These are phyloP conservation scores for Axis porcinus DNA, from an alignment of 2,113 vertebrate genomes.

Conservation along the genomic window DNA sequence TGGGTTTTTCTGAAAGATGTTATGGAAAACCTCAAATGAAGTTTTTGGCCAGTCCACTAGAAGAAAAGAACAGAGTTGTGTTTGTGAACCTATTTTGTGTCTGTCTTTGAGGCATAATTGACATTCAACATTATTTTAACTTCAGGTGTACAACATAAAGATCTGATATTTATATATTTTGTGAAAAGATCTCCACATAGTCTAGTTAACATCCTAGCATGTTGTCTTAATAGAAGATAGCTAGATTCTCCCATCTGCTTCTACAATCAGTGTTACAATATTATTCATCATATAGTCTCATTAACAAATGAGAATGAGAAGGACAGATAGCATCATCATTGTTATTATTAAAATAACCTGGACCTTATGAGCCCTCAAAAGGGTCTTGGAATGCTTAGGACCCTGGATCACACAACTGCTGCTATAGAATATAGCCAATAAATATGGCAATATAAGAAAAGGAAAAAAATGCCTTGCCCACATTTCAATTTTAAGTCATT, in stretches of 20 bases:
- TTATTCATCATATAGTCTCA: not conserved
- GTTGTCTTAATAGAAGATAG: not conserved
- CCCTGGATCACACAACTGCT: not conserved
- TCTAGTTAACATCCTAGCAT: not conserved
- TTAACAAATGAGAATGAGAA: not conserved
- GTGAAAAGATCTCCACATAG: not conserved
- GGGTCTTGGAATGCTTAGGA: not conserved
- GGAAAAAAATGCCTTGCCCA: not conserved
- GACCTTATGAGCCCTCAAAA: not conserved
- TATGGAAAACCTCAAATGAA: not conserved
- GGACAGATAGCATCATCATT: not conserved
- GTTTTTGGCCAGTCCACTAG: not conserved
- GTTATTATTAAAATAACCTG: not conserved
- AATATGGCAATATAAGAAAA: not conserved
- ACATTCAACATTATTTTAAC: not conserved
- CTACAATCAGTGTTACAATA: not conserved
- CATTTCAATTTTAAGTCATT: constrained; percentile 21
- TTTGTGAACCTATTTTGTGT: not conserved
- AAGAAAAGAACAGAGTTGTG: not conserved
- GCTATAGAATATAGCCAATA: not conserved
- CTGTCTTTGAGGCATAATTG: not conserved
- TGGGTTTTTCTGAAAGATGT: not conserved
- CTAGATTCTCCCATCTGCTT: not conserved
- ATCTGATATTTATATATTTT: not conserved
- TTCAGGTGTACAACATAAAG: not conserved